Evolutionary conservation across 2,113 vertebrate species (phyloP), one percentile per base, ranked within the genome.

Genomic region (Aspidoscelis tigris): DNA sequence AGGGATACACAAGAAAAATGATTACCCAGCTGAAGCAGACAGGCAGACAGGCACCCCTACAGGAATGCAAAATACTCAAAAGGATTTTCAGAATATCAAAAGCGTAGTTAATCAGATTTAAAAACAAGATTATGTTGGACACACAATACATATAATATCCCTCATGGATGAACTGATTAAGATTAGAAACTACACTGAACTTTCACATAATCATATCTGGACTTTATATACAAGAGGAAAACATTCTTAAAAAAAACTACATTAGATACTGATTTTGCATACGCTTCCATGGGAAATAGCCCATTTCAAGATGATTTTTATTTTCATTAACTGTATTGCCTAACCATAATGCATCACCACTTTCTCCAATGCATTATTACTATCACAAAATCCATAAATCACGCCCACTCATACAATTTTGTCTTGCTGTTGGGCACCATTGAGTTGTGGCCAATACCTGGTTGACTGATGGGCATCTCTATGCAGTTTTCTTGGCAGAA

Each of bases 1-100:
- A 95, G 91, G 55, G 88, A 89, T 93, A 93, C 93, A 94, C 88
- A 95, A 95, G 92, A 93, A 95, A 94, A 95, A 93, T 93, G 93
- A 93, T 92, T 93, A 93, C 86, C 87, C 80, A 94, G 94, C 94
- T 92, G 85, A 92, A 91, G 88, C 90, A 85, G 87, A 91, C 92
- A 93, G 92, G 92, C 93, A 94, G 93, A 94, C 91, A 87, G 89
- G 91, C 90, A 94, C 90, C 83, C 87, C 93, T 94, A 92, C 0
- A 0, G 65, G 91, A 94, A 94, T 93, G 93, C 90, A 90, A 93
- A 93, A 93, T 91, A 83, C 83, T 82, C 78, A 2, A 92, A 90
- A 90, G 92, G 93, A 91, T 93, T 94, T 93, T 89, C 83, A 88
- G 82, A 84, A 91, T 85, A 92, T 94, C 86, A 93, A 94, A 94